Conservation (phyloP, 2,888 invertebrate species). For the Rhyacophila evoluta region DNA sequence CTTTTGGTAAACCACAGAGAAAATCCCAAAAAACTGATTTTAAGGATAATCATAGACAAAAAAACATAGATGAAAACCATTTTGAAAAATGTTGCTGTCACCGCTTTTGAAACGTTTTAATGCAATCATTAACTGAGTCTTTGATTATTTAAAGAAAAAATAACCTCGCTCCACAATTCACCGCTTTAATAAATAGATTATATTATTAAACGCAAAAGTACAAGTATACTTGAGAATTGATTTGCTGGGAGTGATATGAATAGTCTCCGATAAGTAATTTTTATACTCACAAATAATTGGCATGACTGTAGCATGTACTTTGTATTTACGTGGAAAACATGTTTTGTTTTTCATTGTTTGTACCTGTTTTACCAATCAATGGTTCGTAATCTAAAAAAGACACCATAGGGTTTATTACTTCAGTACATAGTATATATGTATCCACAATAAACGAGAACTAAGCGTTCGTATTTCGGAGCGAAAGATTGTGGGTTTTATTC, state of each 20-base stretch:
- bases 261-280: not conserved
- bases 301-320: too few relatives aligned
- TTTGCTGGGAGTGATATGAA: not conserved
- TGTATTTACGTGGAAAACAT: not conserved
- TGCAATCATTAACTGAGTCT: not conserved
- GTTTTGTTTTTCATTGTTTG: not conserved
- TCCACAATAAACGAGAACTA: too few relatives aligned
- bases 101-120: not conserved
- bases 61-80: conserved; percentile 45
- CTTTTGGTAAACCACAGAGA: conserved; percentile 42
- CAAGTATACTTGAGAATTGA: not conserved
- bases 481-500: too few relatives aligned
- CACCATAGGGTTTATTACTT: too few relatives aligned
- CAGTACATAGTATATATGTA: too few relatives aligned
- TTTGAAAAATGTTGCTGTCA: not conserved
- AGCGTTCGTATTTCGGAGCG: too few relatives aligned
- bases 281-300: not conserved
- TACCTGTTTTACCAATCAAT: not conserved
- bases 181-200: not conserved
- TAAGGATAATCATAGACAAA: conserved; percentile 30
- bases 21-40: conserved; percentile 37
- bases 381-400: not conserved
- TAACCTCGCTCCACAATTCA: not conserved
- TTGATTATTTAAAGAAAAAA: not conserved
- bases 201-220: not conserved